Evolutionary conservation across 1,140 invertebrate species (phyloP).

Genomic region (Temnothorax longispinosus): DNA sequence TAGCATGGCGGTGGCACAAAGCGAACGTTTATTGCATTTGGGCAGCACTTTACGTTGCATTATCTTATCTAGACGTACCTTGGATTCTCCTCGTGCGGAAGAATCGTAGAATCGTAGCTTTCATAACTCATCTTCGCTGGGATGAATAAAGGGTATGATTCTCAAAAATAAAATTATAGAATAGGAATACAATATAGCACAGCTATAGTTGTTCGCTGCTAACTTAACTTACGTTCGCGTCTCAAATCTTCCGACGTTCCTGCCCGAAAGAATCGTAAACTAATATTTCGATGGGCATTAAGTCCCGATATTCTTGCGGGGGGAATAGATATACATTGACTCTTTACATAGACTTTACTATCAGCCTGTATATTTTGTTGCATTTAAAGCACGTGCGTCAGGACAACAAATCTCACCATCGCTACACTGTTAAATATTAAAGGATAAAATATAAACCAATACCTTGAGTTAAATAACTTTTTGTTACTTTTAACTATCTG

Average conservation of each 20-base stretch:
- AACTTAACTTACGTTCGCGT: conserved; percentile 24
- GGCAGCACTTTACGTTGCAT: conserved; percentile 29
- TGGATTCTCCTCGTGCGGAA: conserved; percentile 23
- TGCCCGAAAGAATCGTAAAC: neutral
- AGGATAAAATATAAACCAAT: too few species aligned
- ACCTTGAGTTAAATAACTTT: too few species aligned
- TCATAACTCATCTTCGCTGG: conserved; percentile 38
- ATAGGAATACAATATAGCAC: conserved; percentile 13
- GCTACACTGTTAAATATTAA: neutral
- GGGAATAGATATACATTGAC: conserved; percentile 4
- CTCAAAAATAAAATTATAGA: conserved; percentile 13
- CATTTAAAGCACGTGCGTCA: neutral
- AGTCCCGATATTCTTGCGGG: neutral
- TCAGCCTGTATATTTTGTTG: neutral
- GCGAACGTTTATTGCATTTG: conserved; percentile 44
- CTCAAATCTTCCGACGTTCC: neutral
- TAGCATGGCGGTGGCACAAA: conserved; percentile 17
- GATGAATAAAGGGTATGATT: conserved; percentile 24
- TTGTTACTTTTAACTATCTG: too few species aligned
- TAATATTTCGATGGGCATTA: conserved; percentile 30
- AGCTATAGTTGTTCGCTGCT: neutral
- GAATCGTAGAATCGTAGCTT: conserved; percentile 26
- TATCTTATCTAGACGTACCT: conserved; percentile 14
- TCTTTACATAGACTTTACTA: conserved; percentile 20
- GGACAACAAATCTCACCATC: neutral